Evolutionary conservation across 2,888 invertebrate genomes (phyloP).

Genomic region (Drosophila suboccidentalis): DNA sequence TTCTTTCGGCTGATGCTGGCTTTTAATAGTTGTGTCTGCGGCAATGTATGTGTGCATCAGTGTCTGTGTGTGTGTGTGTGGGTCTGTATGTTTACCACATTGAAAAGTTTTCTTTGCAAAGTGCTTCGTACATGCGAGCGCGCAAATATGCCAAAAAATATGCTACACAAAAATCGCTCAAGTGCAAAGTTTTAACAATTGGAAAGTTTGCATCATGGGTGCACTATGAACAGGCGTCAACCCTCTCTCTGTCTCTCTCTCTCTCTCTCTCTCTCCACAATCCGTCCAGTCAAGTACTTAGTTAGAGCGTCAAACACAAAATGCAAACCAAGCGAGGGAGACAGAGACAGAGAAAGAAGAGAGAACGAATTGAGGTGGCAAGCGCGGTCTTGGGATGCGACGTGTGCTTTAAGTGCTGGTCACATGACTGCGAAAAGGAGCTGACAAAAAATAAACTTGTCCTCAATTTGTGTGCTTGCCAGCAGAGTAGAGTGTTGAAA

Average conservation of each 20-base stretch:
- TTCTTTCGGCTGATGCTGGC: constrained; percentile 66
- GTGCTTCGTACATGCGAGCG: constrained; percentile 77
- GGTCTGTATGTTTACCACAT: constrained; percentile 70
- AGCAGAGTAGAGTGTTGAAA: constrained; percentile 46
- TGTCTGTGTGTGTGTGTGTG: constrained; percentile 22
- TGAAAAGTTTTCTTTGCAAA: constrained; percentile 80
- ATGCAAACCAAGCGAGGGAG: constrained; percentile 52
- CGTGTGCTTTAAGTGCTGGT: constrained; percentile 64
- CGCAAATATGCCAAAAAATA: constrained; percentile 81
- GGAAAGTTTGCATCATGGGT: constrained; percentile 77
- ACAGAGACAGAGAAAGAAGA: not conserved
- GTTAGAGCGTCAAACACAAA: constrained; percentile 65
- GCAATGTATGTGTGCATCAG: constrained; percentile 44
- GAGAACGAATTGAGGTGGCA: constrained; percentile 5
- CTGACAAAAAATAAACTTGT: constrained; percentile 65
- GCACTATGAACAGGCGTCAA: constrained; percentile 43
- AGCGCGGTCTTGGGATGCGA: constrained; percentile 32
- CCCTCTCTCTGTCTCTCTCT: not conserved
- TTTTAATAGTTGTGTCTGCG: constrained; percentile 74
- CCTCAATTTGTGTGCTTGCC: constrained; percentile 57
- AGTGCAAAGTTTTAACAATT: constrained; percentile 82
- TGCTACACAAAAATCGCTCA: constrained; percentile 82
- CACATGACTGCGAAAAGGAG: constrained; percentile 56
- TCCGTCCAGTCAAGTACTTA: constrained; percentile 52
- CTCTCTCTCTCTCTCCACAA: constrained; percentile 1